Conservation (phyloP, 2,888 invertebrate species). For the Ommatoiulus sabulosus region DNA sequence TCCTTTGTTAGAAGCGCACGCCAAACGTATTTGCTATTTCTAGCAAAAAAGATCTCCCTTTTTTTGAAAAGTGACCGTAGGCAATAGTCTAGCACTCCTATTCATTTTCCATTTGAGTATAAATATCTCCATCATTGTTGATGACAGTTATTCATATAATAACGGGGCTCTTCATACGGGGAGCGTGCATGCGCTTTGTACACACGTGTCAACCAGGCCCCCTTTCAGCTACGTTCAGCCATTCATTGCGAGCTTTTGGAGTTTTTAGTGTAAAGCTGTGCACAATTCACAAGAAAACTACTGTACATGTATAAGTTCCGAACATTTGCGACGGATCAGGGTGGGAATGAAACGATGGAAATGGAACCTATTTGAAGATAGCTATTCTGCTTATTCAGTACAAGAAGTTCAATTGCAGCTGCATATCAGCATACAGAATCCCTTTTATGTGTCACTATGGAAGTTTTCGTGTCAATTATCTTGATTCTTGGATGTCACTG, state of each 20-base stretch:
- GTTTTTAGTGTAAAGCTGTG: not conserved
- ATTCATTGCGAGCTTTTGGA: slow-evolving; percentile 8
- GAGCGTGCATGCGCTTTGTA: not conserved
- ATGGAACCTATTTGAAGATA: slow-evolving; percentile 26
- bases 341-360: not conserved
- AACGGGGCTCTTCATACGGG: not conserved
- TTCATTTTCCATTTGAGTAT: not conserved
- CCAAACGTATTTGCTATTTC: not conserved
- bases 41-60: slow-evolving; percentile 2
- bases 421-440: not conserved
- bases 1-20: not conserved
- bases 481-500: not conserved
- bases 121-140: slow-evolving; percentile 28
- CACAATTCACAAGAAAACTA: slow-evolving; percentile 8
- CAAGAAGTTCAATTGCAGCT: not conserved
- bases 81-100: slow-evolving; percentile 19
- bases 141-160: slow-evolving; percentile 34
- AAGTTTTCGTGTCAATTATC: not conserved
- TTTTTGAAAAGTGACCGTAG: slow-evolving; percentile 25
- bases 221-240: not conserved
- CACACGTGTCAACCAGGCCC: slow-evolving; percentile 11
- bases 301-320: too few species aligned
- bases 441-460: not conserved
- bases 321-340: not conserved
- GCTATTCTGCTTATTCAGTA: not conserved